Conservation (phyloP, 1,140 invertebrate genomes). For the Drosophila willistoni region DNA sequence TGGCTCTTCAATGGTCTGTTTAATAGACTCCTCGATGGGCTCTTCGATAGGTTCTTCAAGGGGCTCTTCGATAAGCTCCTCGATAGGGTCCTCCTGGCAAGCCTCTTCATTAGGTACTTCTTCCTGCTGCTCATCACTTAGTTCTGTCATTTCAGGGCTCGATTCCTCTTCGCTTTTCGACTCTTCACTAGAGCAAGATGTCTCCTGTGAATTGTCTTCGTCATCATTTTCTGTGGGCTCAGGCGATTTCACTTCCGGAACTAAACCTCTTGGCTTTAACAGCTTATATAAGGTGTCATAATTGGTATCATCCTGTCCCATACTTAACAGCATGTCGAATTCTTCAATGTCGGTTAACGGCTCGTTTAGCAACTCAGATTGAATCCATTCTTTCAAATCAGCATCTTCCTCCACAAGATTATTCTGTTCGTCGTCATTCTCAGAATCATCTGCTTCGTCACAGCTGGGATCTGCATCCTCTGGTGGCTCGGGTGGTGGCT, state of each 20-base stretch:
- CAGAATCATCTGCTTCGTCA: no score
- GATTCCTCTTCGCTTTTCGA: no score
- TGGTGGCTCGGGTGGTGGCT: not conserved
- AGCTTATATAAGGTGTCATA: conserved; percentile 4
- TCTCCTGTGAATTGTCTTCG: not conserved
- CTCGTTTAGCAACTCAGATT: conserved; percentile 17
- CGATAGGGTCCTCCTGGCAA: no score
- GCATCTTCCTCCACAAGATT: conserved; percentile 26
- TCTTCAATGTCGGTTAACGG: conserved; percentile 32
- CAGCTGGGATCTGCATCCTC: no score
- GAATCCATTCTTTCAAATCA: conserved; percentile 24
- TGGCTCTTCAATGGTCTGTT: no score
- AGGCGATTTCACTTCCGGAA: not conserved
- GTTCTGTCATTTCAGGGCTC: no score
- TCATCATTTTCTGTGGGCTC: not conserved
- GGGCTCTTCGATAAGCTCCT: no score
- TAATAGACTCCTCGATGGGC: no score
- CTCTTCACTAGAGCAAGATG: not conserved
- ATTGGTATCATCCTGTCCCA: conserved; percentile 25
- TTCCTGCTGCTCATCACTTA: no score
- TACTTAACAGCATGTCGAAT: conserved; percentile 26
- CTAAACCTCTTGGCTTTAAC: conserved; percentile 2
- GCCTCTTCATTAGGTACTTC: no score
- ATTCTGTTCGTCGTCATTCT: not conserved
- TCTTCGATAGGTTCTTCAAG: no score